Base-by-base conservation (phyloP, 2,888 invertebrate genomes). In the Phaonia tiefii region DNA sequence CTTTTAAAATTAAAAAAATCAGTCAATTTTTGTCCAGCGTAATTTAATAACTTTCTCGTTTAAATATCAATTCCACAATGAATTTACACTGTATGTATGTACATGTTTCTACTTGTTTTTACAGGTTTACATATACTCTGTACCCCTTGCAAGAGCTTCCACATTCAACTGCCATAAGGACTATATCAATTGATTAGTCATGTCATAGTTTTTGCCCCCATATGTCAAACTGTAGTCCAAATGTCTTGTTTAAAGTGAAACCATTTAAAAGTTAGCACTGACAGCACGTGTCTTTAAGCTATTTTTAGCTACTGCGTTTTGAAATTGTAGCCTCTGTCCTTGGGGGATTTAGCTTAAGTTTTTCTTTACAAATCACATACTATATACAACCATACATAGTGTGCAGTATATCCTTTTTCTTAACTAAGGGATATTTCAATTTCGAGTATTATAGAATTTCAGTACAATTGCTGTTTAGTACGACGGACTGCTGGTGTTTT, bases 261-360 rank as follows among this genome's bases (percentile, higher is more conserved):
- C 42, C 58, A 66, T 56, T 42, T 11, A 31, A 63, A 63, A 63
- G 39, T 42, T 42, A 31, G 69, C 65, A 51, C n/a, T 26, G 51
- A 54, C 39, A 71, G 77, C 80, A 80, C 80, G 80, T 80, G 80
- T 70, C 77, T 46, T 25, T 67, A 71, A 74, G 74, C 77, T 54
- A 74, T 74, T 77, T 71, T 71, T 37, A 66, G 66, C 25, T 60
- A 67, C 66, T 74, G n/a, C 70, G 70, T 65, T 74, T 77, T 17
- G 58, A 58, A 71, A 63, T 42, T 63, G 42, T 54, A 58, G 70
- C 70, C 37, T 51, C 51, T 70, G 51, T 65, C 31, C 3, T 44
- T 58, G 69, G 22, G 7, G 42, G 63, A 42, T 42, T 42, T 42
- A 31, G 13, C 39, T 22, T 22, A 17, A 42, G 63, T 42, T 42